These are phyloP conservation scores for Ceratina calcarata DNA, from an alignment of 1,140 invertebrate species.

Conservation along the genomic window DNA sequence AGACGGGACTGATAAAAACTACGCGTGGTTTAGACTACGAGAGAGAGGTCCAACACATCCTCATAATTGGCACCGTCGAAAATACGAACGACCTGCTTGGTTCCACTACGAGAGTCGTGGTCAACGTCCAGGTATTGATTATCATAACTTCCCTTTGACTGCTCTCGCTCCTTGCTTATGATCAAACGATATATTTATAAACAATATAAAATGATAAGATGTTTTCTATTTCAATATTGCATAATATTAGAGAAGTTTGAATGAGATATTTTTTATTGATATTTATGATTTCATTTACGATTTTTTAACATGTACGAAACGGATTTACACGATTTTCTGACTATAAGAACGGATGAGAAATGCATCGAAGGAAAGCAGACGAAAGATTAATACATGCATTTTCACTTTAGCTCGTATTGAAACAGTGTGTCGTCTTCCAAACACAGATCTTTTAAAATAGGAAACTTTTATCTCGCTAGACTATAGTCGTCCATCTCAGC, in stretches of 20 bases:
- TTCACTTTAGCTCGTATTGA: neutral
- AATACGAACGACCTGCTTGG: conserved; percentile 86
- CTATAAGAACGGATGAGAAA: neutral
- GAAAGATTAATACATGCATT: neutral
- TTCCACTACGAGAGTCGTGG: conserved; percentile 87
- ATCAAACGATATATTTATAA: too few relatives aligned
- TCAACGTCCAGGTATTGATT: conserved; percentile 86
- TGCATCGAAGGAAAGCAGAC: neutral
- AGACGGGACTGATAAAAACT: conserved; percentile 89
- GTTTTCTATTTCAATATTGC: too few relatives aligned
- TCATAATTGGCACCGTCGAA: conserved; percentile 90
- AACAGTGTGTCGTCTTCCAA: neutral
- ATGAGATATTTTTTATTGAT: too few relatives aligned
- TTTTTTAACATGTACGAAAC: too few relatives aligned
- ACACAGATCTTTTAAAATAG: neutral
- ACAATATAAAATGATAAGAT: too few relatives aligned
- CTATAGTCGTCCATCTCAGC: neutral
- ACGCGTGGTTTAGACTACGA: conserved; percentile 90
- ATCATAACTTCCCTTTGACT: neutral
- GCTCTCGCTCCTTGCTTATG: neutral
- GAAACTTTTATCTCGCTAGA: neutral
- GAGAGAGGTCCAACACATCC: conserved; percentile 85
- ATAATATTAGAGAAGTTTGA: too few relatives aligned
- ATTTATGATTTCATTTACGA: too few relatives aligned
- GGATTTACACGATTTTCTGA: too few relatives aligned